Conservation (phyloP, 2,888 invertebrate species). For the Miltochrista miniata region DNA sequence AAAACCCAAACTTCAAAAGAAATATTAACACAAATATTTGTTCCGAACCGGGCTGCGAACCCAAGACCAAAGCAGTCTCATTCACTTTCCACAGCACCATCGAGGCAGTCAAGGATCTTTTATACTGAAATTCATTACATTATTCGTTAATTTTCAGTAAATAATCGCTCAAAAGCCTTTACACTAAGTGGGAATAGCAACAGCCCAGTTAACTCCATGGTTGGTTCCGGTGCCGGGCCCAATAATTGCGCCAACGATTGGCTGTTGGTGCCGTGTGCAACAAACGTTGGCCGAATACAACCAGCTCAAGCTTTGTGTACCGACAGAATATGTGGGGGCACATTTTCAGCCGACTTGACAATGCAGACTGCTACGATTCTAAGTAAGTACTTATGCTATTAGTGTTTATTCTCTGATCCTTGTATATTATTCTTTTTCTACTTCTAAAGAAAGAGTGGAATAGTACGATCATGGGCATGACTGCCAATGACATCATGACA, state of each 20-base stretch:
- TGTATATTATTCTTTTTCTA: no score
- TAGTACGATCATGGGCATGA: no score
- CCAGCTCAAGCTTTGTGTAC: constrained; percentile 86
- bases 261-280: constrained; percentile 90
- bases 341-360: constrained; percentile 88
- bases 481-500: no score
- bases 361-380: constrained; percentile 87
- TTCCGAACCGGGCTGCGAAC: no score
- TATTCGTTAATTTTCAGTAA: constrained; percentile 72
- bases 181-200: constrained; percentile 91
- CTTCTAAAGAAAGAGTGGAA: no score
- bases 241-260: constrained; percentile 91
- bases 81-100: no score
- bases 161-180: constrained; percentile 89
- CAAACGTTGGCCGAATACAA: constrained; percentile 85
- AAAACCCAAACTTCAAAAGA: no score
- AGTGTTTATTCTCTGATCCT: background rate
- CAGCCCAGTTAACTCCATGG: constrained; percentile 87
- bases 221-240: constrained; percentile 85
- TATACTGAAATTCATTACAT: no score
- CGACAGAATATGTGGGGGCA: constrained; percentile 92
- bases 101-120: no score
- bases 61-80: no score
- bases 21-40: no score
- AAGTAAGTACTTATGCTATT: constrained; percentile 84